Percentiles rank a stretch among this genome's conserved stretches.
Evolutionary conservation across 2,888 invertebrate genomes (phyloP).

Genomic region (Pandemis heparana): DNA sequence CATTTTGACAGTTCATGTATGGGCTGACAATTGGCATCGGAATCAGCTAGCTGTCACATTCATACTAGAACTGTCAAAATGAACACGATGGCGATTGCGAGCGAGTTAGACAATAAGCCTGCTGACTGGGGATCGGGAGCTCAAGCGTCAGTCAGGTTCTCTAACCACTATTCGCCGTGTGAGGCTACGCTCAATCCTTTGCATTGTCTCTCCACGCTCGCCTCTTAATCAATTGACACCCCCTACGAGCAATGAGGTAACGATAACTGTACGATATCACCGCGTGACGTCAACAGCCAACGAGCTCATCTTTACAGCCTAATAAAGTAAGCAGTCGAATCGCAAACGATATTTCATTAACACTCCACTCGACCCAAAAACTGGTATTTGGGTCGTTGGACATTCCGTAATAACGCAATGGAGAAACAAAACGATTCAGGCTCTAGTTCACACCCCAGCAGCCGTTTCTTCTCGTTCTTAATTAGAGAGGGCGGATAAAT

Average conservation of each 20-base stretch:
- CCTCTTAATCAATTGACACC: constrained; percentile 3
- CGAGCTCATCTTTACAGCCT: constrained; percentile 57
- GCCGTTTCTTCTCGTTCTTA: constrained; percentile 29
- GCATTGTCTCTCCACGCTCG: background rate
- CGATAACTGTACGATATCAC: constrained; percentile 15
- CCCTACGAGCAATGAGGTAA: constrained; percentile 15
- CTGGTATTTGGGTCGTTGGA: constrained; percentile 61
- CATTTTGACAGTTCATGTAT: no score
- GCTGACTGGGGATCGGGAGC: no score
- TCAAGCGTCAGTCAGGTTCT: no score
- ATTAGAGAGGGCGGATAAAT: constrained; percentile 36
- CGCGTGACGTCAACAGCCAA: constrained; percentile 52
- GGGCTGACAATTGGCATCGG: no score
- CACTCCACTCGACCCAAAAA: constrained; percentile 72
- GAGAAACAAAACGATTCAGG: constrained; percentile 61
- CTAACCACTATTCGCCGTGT: no score
- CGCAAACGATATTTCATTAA: constrained; percentile 77
- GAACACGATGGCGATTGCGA: no score
- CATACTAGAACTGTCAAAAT: no score
- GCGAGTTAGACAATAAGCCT: no score
- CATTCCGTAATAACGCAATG: constrained; percentile 55
- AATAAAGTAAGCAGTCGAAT: constrained; percentile 67
- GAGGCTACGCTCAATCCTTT: background rate
- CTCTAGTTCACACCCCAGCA: constrained; percentile 50
- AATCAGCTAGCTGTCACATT: no score